These are phyloP conservation scores for Axea sp. DNA, from an alignment of 2,888 invertebrate genomes.

Conservation along the genomic window DNA sequence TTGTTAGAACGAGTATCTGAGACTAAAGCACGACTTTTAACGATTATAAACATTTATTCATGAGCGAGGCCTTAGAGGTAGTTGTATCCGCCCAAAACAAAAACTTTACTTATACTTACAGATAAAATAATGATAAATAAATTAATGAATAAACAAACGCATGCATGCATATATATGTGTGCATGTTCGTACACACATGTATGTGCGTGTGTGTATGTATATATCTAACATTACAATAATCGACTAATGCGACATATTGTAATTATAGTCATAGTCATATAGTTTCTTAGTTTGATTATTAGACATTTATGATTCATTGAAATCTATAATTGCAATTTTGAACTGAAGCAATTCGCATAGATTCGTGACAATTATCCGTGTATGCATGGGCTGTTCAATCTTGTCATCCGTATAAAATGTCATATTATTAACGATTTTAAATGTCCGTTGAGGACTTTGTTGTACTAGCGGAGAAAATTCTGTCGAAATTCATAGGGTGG, in stretches of 20 bases:
- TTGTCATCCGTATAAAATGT: conserved; percentile 34
- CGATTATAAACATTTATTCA: conserved; percentile 67
- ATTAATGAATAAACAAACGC: no score
- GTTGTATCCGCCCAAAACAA: no score
- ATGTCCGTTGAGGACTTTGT: conserved; percentile 43
- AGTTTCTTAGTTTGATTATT: conserved; percentile 71
- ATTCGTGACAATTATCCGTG: conserved; percentile 50
- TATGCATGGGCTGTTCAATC: conserved; percentile 50
- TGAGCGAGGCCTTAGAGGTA: conserved; percentile 79
- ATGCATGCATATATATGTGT: background rate
- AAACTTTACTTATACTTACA: no score
- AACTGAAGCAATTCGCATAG: conserved; percentile 48
- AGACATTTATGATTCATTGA: conserved; percentile 47
- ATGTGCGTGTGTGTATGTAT: conserved; percentile 64
- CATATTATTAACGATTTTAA: conserved; percentile 41
- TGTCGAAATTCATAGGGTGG: conserved; percentile 36
- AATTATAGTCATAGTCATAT: conserved; percentile 69
- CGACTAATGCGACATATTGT: conserved; percentile 68
- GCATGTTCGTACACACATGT: conserved; percentile 18
- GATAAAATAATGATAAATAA: no score
- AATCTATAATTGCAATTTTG: conserved; percentile 57
- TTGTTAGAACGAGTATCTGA: conserved; percentile 74
- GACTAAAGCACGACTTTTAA: conserved; percentile 70
- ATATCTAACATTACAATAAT: conserved; percentile 60
- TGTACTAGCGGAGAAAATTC: conserved; percentile 47